These are phyloP conservation scores for Delichon dasypus DNA, from an alignment of 2,797 vertebrate genomes.

Conservation along the genomic window DNA sequence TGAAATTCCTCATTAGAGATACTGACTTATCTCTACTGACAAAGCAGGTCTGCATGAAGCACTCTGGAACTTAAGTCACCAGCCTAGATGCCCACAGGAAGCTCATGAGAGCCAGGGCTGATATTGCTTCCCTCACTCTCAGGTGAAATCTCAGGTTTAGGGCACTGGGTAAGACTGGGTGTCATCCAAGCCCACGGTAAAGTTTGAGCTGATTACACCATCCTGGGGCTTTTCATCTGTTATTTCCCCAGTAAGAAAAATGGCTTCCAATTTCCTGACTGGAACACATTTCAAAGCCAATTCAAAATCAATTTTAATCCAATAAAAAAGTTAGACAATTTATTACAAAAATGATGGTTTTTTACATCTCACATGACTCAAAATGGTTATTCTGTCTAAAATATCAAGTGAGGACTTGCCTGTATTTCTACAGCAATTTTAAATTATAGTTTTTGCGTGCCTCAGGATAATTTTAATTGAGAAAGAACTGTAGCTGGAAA, in stretches of 20 bases:
- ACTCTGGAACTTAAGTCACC: not conserved
- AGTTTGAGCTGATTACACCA: not conserved
- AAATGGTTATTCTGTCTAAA: not conserved
- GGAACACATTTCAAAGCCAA: not conserved
- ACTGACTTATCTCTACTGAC: not conserved
- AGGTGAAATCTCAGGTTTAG: not conserved
- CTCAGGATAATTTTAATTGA: slow-evolving; percentile 23
- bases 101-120: not conserved
- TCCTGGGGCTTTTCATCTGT: not conserved
- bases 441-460: not conserved
- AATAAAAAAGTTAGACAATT: not conserved
- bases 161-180: not conserved
- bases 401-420: not conserved
- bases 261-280: not conserved
- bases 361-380: not conserved
- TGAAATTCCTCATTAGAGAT: not conserved
- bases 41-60: not conserved
- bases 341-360: not conserved
- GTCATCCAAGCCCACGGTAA: not conserved
- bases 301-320: not conserved
- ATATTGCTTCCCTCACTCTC: not conserved
- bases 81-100: not conserved
- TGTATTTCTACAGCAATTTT: slow-evolving; percentile 1
- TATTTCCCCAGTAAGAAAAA: not conserved
- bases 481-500: slow-evolving; percentile 15